A percentile compares a stretch with the other conserved stretches of the same genome.
These are phyloP conservation scores for Isotomurus palustris DNA, from an alignment of 2,888 invertebrate species.

Conservation along the genomic window DNA sequence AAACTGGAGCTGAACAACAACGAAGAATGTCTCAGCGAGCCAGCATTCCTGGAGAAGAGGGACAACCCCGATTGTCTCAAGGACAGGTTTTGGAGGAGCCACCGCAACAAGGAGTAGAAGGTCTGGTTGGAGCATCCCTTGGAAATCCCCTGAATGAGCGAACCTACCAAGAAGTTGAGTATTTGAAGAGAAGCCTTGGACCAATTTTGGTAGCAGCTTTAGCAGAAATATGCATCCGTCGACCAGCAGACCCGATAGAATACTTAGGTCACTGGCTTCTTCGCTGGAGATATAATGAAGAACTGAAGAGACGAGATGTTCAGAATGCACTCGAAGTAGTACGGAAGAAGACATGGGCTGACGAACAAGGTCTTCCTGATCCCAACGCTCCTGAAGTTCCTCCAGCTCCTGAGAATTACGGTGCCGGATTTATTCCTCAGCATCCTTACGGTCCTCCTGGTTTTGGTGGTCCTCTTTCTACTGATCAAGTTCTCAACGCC, in stretches of 20 bases:
- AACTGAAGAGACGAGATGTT: slow-evolving; percentile 42
- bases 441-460: slow-evolving; percentile 30
- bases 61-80: too few species aligned
- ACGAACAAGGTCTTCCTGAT: slow-evolving; percentile 21
- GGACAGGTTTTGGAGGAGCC: slow-evolving; percentile 9
- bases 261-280: slow-evolving; percentile 45
- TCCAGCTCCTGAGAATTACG: slow-evolving; percentile 14
- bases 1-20: neutral
- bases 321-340: slow-evolving; percentile 43
- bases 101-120: slow-evolving; percentile 3
- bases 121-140: neutral
- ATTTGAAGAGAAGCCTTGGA: slow-evolving; percentile 40
- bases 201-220: slow-evolving; percentile 45
- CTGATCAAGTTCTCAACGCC: too few species aligned
- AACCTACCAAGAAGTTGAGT: slow-evolving; percentile 43
- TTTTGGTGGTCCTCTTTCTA: slow-evolving; percentile 31
- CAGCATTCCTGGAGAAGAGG: too few species aligned
- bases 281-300: slow-evolving; percentile 45
- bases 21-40: too few species aligned
- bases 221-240: slow-evolving; percentile 44
- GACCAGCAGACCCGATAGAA: slow-evolving; percentile 43
- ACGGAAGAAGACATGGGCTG: slow-evolving; percentile 31
- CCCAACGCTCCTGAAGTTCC: slow-evolving; percentile 14
- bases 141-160: slow-evolving; percentile 30
- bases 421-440: slow-evolving; percentile 27